These are phyloP conservation scores for Cuculus canorus DNA, from an alignment of 2,797 vertebrate species.

Conservation along the genomic window DNA sequence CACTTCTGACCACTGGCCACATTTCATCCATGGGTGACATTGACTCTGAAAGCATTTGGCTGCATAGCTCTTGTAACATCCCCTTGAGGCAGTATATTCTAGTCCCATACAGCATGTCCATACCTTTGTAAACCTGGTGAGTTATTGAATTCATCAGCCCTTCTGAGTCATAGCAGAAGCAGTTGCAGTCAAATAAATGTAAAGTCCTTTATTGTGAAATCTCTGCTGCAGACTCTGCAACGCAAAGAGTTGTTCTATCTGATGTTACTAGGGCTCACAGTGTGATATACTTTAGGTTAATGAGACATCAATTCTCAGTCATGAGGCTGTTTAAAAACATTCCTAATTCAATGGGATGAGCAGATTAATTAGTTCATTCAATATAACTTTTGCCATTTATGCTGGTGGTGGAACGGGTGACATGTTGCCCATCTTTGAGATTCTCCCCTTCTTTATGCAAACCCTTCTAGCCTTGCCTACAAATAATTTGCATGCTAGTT, in stretches of 20 bases:
- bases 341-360: conserved; percentile 4
- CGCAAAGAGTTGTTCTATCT: conserved; percentile 12
- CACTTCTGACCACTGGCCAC: background rate
- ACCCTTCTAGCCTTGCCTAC: background rate
- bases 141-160: background rate
- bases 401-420: background rate
- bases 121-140: conserved; percentile 42
- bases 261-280: background rate
- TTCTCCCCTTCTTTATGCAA: background rate
- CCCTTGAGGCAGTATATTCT: background rate
- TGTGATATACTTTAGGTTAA: conserved; percentile 51
- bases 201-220: background rate
- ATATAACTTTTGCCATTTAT: background rate
- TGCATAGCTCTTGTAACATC: background rate
- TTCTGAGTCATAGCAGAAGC: background rate
- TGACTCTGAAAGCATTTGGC: background rate
- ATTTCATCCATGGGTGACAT: background rate
- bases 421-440: background rate
- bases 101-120: background rate
- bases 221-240: background rate
- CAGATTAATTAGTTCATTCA: conserved; percentile 39
- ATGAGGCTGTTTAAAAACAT: conserved; percentile 47
- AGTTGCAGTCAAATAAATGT: background rate
- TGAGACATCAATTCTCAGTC: conserved; percentile 36
- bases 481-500: background rate